Conservation (phyloP, 1,140 invertebrate genomes). For the Pseudobourletiella spinata region DNA sequence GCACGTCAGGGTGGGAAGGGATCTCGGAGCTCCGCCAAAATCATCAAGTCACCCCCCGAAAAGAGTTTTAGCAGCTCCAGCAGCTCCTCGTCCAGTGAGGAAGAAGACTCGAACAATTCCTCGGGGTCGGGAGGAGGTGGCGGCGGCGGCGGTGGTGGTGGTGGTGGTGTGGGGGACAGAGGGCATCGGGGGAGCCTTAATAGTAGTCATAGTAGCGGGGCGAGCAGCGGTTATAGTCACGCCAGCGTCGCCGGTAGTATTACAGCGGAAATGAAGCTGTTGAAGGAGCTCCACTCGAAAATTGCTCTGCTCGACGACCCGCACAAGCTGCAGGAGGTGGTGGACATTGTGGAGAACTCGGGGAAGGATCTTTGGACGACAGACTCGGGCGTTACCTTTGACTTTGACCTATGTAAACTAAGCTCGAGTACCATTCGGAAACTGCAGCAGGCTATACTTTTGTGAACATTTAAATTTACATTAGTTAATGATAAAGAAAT, state of each 20-base stretch:
- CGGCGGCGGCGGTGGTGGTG: not conserved
- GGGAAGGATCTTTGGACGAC: constrained; percentile 31
- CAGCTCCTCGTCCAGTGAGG: not conserved
- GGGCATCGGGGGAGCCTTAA: constrained; percentile 8
- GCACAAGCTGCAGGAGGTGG: constrained; percentile 32
- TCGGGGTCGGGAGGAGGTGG: not conserved
- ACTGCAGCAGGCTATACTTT: constrained; percentile 30
- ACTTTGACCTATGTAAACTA: constrained; percentile 36
- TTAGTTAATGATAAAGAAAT: no score
- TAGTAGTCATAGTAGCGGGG: constrained; percentile 3
- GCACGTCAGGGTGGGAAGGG: not conserved
- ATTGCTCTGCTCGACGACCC: constrained; percentile 28
- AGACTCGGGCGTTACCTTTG: constrained; percentile 31
- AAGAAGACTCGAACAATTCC: constrained; percentile 11
- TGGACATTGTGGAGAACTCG: constrained; percentile 32
- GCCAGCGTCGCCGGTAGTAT: constrained; percentile 30
- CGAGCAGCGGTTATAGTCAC: constrained; percentile 21
- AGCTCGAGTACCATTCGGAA: constrained; percentile 29
- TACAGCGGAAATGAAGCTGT: constrained; percentile 34
- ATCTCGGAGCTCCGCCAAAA: not conserved
- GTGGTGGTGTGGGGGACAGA: not conserved
- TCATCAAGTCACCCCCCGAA: not conserved
- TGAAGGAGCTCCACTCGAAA: constrained; percentile 30
- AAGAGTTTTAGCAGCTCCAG: not conserved
- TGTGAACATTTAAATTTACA: constrained; percentile 18